These are phyloP conservation scores for Drosophila mayaguana DNA, from an alignment of 2,888 invertebrate genomes.

Conservation along the genomic window DNA sequence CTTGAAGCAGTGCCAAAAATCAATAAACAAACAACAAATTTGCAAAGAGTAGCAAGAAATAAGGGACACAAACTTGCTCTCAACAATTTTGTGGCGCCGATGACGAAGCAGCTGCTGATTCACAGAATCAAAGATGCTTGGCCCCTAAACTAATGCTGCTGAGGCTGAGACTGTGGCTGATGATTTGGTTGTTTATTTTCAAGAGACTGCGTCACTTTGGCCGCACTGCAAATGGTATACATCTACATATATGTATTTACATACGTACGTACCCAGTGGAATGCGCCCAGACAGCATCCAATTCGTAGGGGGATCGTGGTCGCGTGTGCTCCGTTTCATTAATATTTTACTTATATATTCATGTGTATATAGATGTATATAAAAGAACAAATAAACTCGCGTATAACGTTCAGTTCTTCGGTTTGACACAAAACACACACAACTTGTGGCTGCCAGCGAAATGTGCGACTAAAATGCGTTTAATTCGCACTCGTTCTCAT, in stretches of 20 bases:
- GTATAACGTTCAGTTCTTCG: slow-evolving; percentile 26
- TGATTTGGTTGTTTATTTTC: slow-evolving; percentile 60
- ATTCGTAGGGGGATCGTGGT: slow-evolving; percentile 60
- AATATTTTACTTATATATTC: slow-evolving; percentile 17
- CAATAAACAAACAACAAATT: slow-evolving; percentile 48
- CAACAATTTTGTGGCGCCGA: slow-evolving; percentile 30
- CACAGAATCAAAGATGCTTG: slow-evolving; percentile 59
- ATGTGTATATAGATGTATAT: slow-evolving; percentile 6
- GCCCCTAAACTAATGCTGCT: slow-evolving; percentile 37
- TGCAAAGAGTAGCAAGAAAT: slow-evolving; percentile 35
- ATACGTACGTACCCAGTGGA: slow-evolving; percentile 31
- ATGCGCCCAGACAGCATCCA: slow-evolving; percentile 26
- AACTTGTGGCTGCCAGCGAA: slow-evolving; percentile 72
- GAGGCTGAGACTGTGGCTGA: background rate
- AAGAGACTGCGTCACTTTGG: slow-evolving; percentile 50
- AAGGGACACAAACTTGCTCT: slow-evolving; percentile 34
- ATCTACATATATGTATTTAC: background rate
- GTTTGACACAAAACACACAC: slow-evolving; percentile 24
- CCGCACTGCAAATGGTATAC: slow-evolving; percentile 23
- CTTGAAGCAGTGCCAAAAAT: slow-evolving; percentile 34
- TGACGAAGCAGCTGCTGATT: slow-evolving; percentile 72
- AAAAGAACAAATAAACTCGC: slow-evolving; percentile 11
- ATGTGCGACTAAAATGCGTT: slow-evolving; percentile 64
- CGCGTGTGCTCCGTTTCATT: slow-evolving; percentile 54
- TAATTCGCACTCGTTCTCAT: slow-evolving; percentile 24